These are phyloP conservation scores for Physeter macrocephalus DNA, from an alignment of 2,113 vertebrate species.

Conservation along the genomic window DNA sequence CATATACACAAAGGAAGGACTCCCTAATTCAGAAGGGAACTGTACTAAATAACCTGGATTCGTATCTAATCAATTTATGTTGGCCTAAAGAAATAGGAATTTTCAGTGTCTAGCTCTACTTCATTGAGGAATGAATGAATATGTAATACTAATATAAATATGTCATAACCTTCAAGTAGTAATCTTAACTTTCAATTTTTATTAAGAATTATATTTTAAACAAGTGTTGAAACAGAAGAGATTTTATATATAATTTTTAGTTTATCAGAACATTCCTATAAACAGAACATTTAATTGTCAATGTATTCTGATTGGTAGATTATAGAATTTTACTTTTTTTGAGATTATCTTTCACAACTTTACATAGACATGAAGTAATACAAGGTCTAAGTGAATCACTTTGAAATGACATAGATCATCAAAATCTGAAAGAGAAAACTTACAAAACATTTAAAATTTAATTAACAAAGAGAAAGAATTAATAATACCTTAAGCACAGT, in stretches of 20 bases:
- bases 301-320: not conserved
- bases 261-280: not conserved
- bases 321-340: not conserved
- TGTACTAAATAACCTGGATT: not conserved
- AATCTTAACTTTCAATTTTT: not conserved
- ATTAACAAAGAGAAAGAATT: not conserved
- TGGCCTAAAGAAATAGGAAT: not conserved
- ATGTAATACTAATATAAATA: not conserved
- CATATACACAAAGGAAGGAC: not conserved
- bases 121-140: not conserved
- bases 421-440: not conserved
- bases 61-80: not conserved
- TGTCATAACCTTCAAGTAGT: not conserved
- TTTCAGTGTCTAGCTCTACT: not conserved
- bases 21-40: not conserved
- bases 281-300: not conserved
- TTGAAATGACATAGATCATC: not conserved
- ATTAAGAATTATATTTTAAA: not conserved
- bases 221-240: not conserved
- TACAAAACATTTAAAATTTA: not conserved
- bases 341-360: not conserved
- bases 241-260: not conserved
- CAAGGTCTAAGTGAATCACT: not conserved
- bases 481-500: not conserved
- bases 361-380: not conserved